Evolutionary conservation across 2,797 vertebrate genomes (phyloP).

Genomic region (Buphagus erythrorhynchus): DNA sequence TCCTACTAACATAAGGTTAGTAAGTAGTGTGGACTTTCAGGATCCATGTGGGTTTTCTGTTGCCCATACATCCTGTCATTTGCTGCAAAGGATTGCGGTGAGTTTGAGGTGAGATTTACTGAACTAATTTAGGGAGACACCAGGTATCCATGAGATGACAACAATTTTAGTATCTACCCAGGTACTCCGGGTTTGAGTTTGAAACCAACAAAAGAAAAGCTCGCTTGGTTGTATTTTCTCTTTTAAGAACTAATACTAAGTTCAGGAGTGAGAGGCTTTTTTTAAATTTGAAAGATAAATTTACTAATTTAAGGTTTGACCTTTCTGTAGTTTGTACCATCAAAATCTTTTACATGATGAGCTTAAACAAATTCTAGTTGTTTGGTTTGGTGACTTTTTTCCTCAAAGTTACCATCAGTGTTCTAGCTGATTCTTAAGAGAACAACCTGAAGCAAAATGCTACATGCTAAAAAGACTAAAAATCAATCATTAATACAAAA

Average conservation of each 20-base stretch:
- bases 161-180: background rate
- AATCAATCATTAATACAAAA: background rate
- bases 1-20: background rate
- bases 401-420: background rate
- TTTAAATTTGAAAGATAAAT: background rate
- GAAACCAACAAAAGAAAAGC: background rate
- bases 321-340: background rate
- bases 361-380: background rate
- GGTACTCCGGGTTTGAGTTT: background rate
- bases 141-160: background rate
- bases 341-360: background rate
- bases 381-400: background rate
- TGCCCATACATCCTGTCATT: background rate
- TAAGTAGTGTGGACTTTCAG: background rate
- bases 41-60: rapidly evolving
- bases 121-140: background rate
- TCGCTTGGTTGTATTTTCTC: background rate
- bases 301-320: background rate
- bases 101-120: background rate
- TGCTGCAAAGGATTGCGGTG: background rate
- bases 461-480: background rate
- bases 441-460: background rate
- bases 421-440: background rate
- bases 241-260: background rate
- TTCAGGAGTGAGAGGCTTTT: background rate